These are phyloP conservation scores for Elmis aenea DNA, from an alignment of 2,888 invertebrate species.

Conservation along the genomic window DNA sequence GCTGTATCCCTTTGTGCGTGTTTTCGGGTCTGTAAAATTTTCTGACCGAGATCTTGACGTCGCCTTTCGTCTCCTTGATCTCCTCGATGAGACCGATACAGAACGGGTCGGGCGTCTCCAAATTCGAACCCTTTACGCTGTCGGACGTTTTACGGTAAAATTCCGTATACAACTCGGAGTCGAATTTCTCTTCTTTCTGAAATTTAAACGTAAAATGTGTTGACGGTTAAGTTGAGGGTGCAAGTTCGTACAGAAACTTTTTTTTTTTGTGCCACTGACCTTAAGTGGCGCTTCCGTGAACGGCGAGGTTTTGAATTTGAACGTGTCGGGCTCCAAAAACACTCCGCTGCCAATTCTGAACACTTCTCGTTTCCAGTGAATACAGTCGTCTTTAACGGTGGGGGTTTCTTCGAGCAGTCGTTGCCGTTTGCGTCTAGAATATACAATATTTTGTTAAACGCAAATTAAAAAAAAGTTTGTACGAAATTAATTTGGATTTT, in stretches of 20 bases:
- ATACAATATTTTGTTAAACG: no score
- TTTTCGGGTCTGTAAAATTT: conserved; percentile 74
- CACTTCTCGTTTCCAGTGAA: conserved; percentile 57
- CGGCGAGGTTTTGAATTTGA: conserved; percentile 48
- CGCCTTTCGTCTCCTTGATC: conserved; percentile 51
- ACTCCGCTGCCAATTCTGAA: conserved; percentile 65
- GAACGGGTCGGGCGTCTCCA: conserved; percentile 70
- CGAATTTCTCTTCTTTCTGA: conserved; percentile 49
- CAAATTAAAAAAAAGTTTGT: no score
- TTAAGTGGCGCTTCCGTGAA: no score
- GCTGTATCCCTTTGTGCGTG: conserved; percentile 54
- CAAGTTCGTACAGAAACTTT: background rate
- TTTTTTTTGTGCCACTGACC: conserved; percentile 8
- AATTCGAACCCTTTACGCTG: conserved; percentile 64
- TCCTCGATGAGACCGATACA: conserved; percentile 65
- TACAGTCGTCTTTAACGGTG: conserved; percentile 48
- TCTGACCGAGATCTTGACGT: conserved; percentile 60
- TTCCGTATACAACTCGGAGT: conserved; percentile 75
- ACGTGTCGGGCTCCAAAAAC: conserved; percentile 61
- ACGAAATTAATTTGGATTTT: no score
- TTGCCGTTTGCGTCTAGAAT: conserved; percentile 36
- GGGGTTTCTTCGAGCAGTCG: conserved; percentile 42
- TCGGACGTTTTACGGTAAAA: conserved; percentile 71
- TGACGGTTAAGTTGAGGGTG: no score
- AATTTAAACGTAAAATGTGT: no score